Base-by-base conservation (phyloP, 2,888 invertebrate genomes). In the Aradus depressus region DNA sequence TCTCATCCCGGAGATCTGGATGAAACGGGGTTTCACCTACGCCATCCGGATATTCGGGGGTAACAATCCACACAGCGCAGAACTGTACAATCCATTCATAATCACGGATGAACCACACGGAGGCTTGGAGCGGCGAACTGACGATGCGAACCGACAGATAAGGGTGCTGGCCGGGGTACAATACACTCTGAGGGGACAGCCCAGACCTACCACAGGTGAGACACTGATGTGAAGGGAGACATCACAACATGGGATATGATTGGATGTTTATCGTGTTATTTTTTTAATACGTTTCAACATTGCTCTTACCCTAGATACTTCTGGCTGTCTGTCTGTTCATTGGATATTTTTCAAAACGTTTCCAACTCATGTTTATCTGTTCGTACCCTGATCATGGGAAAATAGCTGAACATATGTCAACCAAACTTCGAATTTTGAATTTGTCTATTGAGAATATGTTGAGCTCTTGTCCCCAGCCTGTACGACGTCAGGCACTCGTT, bases 1-100 rank as follows among this genome's bases (percentile, higher is more conserved):
- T 63, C 72, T 93, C 61, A 79, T 83, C 44, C 92, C 92, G 0
- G 90, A 92, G 67, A 70, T 95, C 55, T 90, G 85, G 75, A 71
- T 95, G 60, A 76, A 88, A 54, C 72, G 93, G 48, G 92, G 91
- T 0, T 72, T 88, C 50, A 81, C 80, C 0, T 95, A 95, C 71
- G 81, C 76, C 12, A 89, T 95, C 65, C 76, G 76, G 64, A 81
- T 81, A 44, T 71, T 72, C 55, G 92, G 92, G 38, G 93, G 93
- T 14, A 86, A 87, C 64, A 86, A 91, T 72, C 89, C 90, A 34
- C 87, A 90, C 67, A 83, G 84, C 60, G 75, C 88, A 2, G 79
- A 80, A 58, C 75, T 79, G 65, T 92, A 91, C 70, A 92, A 93
- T 72, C 92, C 93, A 0, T 71, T 93, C 52, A 84, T 92, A 50